Evolutionary conservation across 2,113 vertebrate genomes (phyloP).

Genomic region (Cacatua alba): DNA sequence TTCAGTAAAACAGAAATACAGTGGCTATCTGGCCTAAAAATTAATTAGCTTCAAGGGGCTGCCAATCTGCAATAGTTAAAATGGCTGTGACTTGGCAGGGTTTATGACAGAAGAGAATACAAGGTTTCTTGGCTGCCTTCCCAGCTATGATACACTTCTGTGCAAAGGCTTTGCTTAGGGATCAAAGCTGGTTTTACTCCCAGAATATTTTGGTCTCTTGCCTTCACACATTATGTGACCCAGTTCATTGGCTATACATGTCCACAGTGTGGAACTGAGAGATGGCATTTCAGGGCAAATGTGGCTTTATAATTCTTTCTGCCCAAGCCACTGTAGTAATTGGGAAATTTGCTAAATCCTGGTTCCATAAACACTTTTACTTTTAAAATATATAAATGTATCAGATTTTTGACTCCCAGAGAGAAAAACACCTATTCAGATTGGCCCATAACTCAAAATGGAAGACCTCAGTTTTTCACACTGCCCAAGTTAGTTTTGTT

Average conservation of each 20-base stretch:
- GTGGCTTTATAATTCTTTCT: background rate
- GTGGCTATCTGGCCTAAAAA: background rate
- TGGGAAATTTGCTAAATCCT: background rate
- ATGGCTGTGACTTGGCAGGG: background rate
- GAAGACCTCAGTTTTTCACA: background rate
- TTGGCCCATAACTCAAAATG: background rate
- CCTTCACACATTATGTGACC: constrained; percentile 38
- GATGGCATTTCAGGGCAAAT: background rate
- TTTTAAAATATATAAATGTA: background rate
- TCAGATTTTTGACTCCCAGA: background rate
- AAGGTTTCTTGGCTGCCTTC: constrained; percentile 28
- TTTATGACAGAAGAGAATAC: background rate
- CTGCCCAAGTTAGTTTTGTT: background rate
- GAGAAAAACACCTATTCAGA: background rate
- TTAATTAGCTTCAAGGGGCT: background rate
- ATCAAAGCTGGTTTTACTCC: constrained; percentile 47
- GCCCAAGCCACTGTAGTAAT: background rate
- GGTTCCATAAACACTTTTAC: background rate
- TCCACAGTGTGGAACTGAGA: background rate
- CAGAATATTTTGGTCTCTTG: constrained; percentile 39
- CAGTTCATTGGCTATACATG: background rate
- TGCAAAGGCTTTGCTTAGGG: constrained; percentile 31
- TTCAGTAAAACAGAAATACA: background rate
- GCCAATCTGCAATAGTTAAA: constrained; percentile 3
- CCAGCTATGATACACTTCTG: constrained; percentile 17